Evolutionary conservation across 1,140 invertebrate species (phyloP).

Genomic region (Acyrthosiphon pisum): DNA sequence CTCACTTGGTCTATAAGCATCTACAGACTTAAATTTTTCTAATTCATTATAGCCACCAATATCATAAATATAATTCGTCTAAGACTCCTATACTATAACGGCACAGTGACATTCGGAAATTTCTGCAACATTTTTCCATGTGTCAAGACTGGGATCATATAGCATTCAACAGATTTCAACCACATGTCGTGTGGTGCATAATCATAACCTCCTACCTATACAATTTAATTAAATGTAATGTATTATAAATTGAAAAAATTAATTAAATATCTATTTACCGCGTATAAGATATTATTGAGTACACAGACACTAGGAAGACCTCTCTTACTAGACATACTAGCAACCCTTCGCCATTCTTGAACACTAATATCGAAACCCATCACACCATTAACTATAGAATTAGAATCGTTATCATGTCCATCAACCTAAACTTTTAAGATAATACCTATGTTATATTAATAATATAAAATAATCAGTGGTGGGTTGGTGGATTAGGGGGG

Average conservation of each 20-base stretch:
- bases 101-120: conserved; percentile 89
- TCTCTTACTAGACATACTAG: conserved; percentile 86
- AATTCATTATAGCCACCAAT: conserved; percentile 84
- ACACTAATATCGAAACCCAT: conserved; percentile 84
- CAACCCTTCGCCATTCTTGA: conserved; percentile 82
- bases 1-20: conserved; percentile 81
- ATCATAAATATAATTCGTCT: conserved; percentile 87
- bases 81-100: conserved; percentile 87
- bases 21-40: conserved; percentile 87
- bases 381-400: conserved; percentile 82
- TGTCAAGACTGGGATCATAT: conserved; percentile 84
- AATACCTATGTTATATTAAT: too few species aligned
- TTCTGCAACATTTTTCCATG: conserved; percentile 83
- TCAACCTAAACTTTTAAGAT: conserved; percentile 67
- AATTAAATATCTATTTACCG: conserved; percentile 60
- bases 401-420: conserved; percentile 89
- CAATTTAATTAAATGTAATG: conserved; percentile 26
- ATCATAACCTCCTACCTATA: conserved; percentile 89
- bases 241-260: not conserved
- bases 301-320: conserved; percentile 92
- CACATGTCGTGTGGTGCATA: conserved; percentile 70
- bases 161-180: conserved; percentile 90
- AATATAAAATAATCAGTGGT: too few species aligned
- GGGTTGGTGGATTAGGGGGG: too few species aligned
- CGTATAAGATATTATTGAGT: conserved; percentile 70